Base-by-base conservation (phyloP, 2,888 invertebrate species). In the Eupeodes luniger region DNA sequence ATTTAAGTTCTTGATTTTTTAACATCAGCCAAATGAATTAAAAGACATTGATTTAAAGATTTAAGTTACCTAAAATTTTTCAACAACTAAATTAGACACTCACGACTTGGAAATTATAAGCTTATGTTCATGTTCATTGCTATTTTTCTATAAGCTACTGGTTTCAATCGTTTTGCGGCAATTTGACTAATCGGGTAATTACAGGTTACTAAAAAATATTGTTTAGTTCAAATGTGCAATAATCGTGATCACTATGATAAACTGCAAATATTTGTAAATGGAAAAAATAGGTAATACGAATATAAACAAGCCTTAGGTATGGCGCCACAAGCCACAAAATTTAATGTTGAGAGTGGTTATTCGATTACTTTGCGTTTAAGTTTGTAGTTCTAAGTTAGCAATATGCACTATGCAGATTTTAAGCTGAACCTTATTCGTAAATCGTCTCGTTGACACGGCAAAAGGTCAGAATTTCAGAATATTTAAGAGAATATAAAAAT, bases 131-230 rank as follows among this genome's bases (percentile, higher is more conserved):
- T 64, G 19, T 64, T 47, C 7, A 66, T 2, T 16, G 16, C 1
- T 16, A 62, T 64, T 64, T 19, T 5, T 44, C 7, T 14, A 34
- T 14, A 14, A 49, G 27, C 66, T 40, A 64, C 44, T 64, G 62
- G 19, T 34, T 66, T 27, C 4, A 34, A 14, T 27, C 14, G 47
- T 14, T 47, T 16, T 49, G 27, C 5, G 4, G 9, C 11, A 16
- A 64, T 49, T 66, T 66, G 9, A 66, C 14, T 66, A 49, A 66
- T 66, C 16, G 64, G 19, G 64, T 19, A 44, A 47, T 64, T 64
- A 64, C 11, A 44, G 19, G 49, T 14, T 27, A 49, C 49, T 66
- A 6, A 0, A 59, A 66, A 27, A 7, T 27, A 10, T n/a, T 19
- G 27, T 27, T 27, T 14, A 14, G 9, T 27, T 49, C 14, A 64